A percentile compares a stretch with the other conserved stretches of the same genome.
These are phyloP conservation scores for Cheilosia pagana DNA, from an alignment of 2,888 invertebrate species.

Conservation along the genomic window DNA sequence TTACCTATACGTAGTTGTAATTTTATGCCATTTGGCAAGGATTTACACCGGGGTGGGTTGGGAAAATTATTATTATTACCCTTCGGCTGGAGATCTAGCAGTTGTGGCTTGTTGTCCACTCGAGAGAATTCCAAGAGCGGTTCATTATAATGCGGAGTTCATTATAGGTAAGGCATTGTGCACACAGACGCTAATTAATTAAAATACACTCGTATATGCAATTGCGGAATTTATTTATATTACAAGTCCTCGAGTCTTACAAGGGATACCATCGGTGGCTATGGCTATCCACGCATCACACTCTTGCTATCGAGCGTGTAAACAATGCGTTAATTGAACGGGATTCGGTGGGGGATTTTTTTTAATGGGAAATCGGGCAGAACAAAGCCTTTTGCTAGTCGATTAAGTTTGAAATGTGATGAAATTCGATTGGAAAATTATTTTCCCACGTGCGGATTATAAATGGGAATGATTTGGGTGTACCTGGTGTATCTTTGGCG, in stretches of 20 bases:
- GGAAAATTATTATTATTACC: conserved; percentile 56
- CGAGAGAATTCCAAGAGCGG: conserved; percentile 50
- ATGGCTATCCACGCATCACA: not conserved
- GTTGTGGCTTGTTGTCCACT: conserved; percentile 36
- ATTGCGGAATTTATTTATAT: conserved; percentile 1
- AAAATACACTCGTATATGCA: conserved; percentile 47
- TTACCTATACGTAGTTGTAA: conserved; percentile 43
- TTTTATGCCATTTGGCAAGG: conserved; percentile 46
- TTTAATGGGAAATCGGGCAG: conserved; percentile 5
- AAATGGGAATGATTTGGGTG: not conserved
- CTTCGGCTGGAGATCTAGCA: conserved; percentile 24
- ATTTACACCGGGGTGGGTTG: conserved; percentile 48
- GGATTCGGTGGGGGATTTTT: not conserved
- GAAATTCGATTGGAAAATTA: conserved; percentile 19
- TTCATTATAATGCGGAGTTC: conserved; percentile 61
- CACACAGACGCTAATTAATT: conserved; percentile 61
- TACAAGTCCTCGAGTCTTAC: conserved; percentile 9
- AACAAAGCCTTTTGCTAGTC: conserved; percentile 27
- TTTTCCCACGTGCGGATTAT: conserved; percentile 6
- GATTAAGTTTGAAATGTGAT: conserved; percentile 38
- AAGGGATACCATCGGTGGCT: not conserved
- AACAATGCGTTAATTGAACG: not conserved
- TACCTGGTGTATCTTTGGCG: not conserved
- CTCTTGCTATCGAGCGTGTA: not conserved
- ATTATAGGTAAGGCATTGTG: conserved; percentile 59